phyloP scores from a whole-genome alignment of 2,888 invertebrate genomes.

The Drosophila gaucha region DNA sequence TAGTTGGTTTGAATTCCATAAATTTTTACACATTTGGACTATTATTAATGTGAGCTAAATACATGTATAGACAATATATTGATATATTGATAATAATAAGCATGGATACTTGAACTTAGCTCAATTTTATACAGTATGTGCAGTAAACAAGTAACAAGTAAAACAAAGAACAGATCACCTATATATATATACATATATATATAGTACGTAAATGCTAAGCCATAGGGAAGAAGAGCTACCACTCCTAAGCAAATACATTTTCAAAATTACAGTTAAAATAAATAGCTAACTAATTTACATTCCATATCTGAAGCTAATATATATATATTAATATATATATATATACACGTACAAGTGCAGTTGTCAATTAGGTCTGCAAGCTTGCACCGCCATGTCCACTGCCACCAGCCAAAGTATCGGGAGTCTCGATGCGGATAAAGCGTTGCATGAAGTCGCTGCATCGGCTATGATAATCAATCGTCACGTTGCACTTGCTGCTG shows the following conservation, averaged over 20 bases:
- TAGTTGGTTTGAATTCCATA: constrained; percentile 8
- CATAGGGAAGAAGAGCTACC: constrained; percentile 19
- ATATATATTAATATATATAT: background rate
- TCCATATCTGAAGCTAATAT: constrained; percentile 16
- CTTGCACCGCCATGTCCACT: constrained; percentile 30
- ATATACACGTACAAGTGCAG: background rate
- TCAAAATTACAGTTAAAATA: constrained; percentile 63
- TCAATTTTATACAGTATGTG: constrained; percentile 21
- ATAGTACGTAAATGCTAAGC: constrained; percentile 51
- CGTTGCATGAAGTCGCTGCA: constrained; percentile 81
- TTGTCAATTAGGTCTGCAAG: constrained; percentile 39
- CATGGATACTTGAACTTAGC: constrained; percentile 15
- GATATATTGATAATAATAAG: constrained; percentile 14
- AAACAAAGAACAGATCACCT: constrained; percentile 50
- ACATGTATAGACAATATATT: constrained; percentile 8
- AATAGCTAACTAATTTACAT: constrained; percentile 63
- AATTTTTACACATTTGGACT: constrained; percentile 4
- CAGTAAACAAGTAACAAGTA: constrained; percentile 61
- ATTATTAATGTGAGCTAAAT: constrained; percentile 4
- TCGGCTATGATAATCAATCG: constrained; percentile 64
- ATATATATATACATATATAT: background rate
- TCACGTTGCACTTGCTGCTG: constrained; percentile 41
- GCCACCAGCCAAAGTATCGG: constrained; percentile 29
- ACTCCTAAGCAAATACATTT: constrained; percentile 39
- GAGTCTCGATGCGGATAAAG: constrained; percentile 77